A percentile compares a stretch with the other conserved stretches of the same genome.
Evolutionary conservation across 1,140 invertebrate species (phyloP).

Genomic region (Drosophila eugracilis): DNA sequence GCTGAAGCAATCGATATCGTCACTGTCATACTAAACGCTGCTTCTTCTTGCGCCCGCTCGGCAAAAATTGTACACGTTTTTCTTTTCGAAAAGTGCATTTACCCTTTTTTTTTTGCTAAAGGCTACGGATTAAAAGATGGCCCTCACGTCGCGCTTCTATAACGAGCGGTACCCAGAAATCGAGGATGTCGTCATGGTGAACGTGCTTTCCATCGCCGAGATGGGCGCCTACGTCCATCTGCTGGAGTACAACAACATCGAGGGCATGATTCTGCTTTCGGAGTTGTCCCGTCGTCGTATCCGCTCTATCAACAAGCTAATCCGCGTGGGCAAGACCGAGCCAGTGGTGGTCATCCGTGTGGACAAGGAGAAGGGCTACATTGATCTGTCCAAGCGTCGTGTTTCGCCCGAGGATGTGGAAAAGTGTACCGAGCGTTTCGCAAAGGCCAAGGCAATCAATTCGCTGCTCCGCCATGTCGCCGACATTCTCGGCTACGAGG

Average conservation of each 20-base stretch:
- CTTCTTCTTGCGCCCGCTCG: conserved; percentile 66
- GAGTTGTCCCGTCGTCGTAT: conserved; percentile 99
- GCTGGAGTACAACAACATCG: conserved; percentile 99
- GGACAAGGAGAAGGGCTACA: conserved; percentile 99
- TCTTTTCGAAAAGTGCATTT: conserved; percentile 55
- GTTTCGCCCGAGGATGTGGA: conserved; percentile 99
- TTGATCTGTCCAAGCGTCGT: conserved; percentile 99
- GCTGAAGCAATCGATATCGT: neutral
- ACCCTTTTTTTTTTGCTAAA: conserved; percentile 14
- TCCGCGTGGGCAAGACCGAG: conserved; percentile 99
- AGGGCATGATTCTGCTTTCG: conserved; percentile 97
- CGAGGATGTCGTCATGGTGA: conserved; percentile 99
- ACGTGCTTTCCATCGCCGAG: conserved; percentile 98
- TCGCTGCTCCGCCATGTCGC: conserved; percentile 99
- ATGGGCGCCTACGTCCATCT: conserved; percentile 99
- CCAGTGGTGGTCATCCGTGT: conserved; percentile 99
- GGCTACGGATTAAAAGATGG: conserved; percentile 88
- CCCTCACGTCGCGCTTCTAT: conserved; percentile 98
- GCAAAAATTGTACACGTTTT: conserved; percentile 77
- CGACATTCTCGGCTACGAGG: conserved; percentile 96
- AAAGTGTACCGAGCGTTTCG: conserved; percentile 99
- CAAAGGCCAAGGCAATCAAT: conserved; percentile 99
- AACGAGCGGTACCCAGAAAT: conserved; percentile 98
- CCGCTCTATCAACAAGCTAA: conserved; percentile 99
- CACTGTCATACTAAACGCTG: neutral